phyloP scores from a whole-genome alignment of 2,797 vertebrate genomes.

The Heliangelus exortis region DNA sequence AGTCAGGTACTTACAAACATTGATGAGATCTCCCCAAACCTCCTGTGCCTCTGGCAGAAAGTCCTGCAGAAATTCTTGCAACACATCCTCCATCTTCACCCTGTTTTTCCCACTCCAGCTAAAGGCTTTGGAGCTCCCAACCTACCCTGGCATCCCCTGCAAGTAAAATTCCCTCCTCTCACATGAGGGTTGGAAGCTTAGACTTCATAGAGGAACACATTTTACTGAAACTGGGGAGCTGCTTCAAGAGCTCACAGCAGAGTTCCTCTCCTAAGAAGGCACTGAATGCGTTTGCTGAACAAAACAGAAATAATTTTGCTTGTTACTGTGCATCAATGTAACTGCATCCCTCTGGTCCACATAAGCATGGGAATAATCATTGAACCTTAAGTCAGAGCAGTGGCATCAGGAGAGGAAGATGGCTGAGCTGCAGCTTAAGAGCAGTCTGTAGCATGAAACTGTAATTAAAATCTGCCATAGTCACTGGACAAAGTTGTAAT shows the following conservation, averaged over 20 bases:
- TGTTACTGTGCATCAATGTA: neutral
- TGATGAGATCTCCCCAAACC: rapidly evolving
- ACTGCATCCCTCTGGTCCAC: neutral
- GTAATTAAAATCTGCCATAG: neutral
- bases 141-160: neutral
- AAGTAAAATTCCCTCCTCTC: neutral
- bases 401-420: neutral
- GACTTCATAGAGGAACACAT: neutral
- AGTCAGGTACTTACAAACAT: neutral
- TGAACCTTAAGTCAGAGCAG: neutral
- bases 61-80: neutral
- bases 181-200: neutral
- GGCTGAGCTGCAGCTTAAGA: neutral
- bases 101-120: neutral
- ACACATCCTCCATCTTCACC: neutral
- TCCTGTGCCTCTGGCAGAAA: neutral
- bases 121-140: neutral
- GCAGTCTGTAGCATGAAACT: neutral
- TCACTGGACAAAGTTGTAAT: neutral
- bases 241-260: neutral
- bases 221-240: neutral
- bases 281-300: neutral
- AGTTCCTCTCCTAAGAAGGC: neutral
- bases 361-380: neutral
- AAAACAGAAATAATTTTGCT: neutral